A percentile compares a stretch with the other conserved stretches of the same genome.
phyloP scores from a whole-genome alignment of 2,888 invertebrate genomes.

The Meganola albula region DNA sequence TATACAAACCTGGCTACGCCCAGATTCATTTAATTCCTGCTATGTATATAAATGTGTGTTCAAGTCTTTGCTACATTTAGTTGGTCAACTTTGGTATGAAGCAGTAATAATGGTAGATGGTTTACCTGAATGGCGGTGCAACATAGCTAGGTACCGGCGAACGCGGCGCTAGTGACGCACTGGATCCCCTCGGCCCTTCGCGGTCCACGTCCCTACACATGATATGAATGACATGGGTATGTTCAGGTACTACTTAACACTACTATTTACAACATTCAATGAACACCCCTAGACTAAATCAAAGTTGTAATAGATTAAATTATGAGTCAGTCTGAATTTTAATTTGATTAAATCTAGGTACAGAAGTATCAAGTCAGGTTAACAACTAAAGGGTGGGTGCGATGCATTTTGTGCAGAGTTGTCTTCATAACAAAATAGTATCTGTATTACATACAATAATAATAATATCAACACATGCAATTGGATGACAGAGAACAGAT shows the following conservation, averaged over 20 bases:
- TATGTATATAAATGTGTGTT: too few species aligned
- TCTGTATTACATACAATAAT: conserved; percentile 5
- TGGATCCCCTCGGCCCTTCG: conserved; percentile 42
- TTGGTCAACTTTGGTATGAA: too few species aligned
- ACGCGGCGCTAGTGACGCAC: conserved; percentile 56
- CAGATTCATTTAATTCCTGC: too few species aligned
- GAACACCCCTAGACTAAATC: too few species aligned
- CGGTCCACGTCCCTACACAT: conserved; percentile 64
- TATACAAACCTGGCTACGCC: too few species aligned
- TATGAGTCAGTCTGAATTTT: background rate
- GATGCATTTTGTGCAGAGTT: conserved; percentile 16
- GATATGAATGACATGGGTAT: conserved; percentile 19
- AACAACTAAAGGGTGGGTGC: conserved; percentile 20
- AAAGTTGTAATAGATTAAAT: too few species aligned
- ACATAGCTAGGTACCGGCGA: conserved; percentile 56
- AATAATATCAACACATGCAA: conserved; percentile 17
- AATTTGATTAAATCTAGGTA: background rate
- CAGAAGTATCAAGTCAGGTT: conserved; percentile 4
- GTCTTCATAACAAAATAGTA: conserved; percentile 6
- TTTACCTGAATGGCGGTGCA: conserved; percentile 72
- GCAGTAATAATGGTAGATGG: too few species aligned
- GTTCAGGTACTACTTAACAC: conserved; percentile 10
- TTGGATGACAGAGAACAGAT: conserved; percentile 13
- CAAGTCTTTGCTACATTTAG: too few species aligned
- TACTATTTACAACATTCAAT: too few species aligned